Conservation (phyloP, 2,888 invertebrate species). For the Philaethria dido region DNA sequence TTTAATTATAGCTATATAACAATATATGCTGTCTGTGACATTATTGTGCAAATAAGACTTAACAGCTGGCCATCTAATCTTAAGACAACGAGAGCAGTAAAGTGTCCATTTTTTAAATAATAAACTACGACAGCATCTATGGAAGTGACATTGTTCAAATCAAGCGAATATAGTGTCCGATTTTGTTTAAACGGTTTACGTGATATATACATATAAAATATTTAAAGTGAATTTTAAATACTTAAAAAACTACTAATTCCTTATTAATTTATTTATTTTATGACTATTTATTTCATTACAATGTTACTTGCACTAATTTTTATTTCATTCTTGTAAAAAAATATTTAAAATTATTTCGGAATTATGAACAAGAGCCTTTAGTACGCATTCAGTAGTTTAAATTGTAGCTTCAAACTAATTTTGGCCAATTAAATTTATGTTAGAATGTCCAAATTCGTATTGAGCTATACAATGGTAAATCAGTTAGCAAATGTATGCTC, state of each 20-base stretch:
- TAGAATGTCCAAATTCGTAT: neutral
- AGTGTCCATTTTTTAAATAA: neutral
- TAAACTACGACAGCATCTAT: constrained; percentile 10
- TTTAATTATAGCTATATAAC: neutral
- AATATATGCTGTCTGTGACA: neutral
- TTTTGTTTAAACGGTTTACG: neutral
- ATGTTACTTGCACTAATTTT: neutral
- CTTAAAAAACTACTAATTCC: neutral
- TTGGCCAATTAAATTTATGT: neutral
- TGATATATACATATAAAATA: no score
- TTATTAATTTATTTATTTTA: neutral
- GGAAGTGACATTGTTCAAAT: neutral
- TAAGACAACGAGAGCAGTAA: constrained; percentile 1
- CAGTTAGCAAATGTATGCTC: neutral
- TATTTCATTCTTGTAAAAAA: neutral
- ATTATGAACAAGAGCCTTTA: neutral
- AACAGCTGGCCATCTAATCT: neutral
- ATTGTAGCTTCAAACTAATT: neutral
- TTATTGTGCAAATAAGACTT: neutral
- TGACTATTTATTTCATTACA: neutral
- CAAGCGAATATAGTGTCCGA: neutral
- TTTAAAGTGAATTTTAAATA: neutral
- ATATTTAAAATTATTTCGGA: neutral
- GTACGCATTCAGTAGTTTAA: neutral
- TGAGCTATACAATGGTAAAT: neutral